Conservation (phyloP, 2,888 invertebrate genomes). For the Acrobeloides nanus region DNA sequence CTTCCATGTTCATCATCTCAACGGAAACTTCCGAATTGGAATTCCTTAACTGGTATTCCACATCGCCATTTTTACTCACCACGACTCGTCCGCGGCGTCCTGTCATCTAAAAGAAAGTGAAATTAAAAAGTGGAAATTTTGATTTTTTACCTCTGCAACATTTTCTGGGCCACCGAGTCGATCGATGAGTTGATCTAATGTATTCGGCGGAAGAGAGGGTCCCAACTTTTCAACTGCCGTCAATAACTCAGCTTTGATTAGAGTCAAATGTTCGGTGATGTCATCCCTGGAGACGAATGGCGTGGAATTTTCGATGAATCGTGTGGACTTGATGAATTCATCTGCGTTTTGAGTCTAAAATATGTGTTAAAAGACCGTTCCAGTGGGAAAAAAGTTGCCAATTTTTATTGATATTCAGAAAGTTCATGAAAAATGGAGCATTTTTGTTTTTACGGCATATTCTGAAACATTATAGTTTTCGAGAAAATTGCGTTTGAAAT, state of each 20-base stretch:
- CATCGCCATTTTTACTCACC: conserved; percentile 60
- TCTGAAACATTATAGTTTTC: no score
- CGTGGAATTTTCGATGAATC: conserved; percentile 34
- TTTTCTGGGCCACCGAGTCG: conserved; percentile 93
- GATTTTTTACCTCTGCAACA: conserved; percentile 74
- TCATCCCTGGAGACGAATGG: conserved; percentile 18
- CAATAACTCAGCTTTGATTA: conserved; percentile 68
- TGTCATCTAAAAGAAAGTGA: conserved; percentile 69
- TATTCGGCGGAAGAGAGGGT: conserved; percentile 83
- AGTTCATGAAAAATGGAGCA: no score
- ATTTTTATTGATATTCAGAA: no score
- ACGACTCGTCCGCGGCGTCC: conserved; percentile 76
- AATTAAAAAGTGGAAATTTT: background rate
- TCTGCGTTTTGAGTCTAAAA: no score
- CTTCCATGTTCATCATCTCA: conserved; percentile 88
- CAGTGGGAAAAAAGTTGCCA: no score
- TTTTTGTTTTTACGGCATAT: no score
- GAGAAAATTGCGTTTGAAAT: no score
- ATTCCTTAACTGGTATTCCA: conserved; percentile 35
- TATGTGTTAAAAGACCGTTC: no score
- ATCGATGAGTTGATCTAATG: conserved; percentile 94
- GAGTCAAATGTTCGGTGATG: conserved; percentile 18
- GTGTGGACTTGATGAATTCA: conserved; percentile 40
- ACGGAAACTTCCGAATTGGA: conserved; percentile 89
- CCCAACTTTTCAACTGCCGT: conserved; percentile 77